These are phyloP conservation scores for Thamnophis elegans DNA, from an alignment of 2,797 vertebrate species.

Conservation along the genomic window DNA sequence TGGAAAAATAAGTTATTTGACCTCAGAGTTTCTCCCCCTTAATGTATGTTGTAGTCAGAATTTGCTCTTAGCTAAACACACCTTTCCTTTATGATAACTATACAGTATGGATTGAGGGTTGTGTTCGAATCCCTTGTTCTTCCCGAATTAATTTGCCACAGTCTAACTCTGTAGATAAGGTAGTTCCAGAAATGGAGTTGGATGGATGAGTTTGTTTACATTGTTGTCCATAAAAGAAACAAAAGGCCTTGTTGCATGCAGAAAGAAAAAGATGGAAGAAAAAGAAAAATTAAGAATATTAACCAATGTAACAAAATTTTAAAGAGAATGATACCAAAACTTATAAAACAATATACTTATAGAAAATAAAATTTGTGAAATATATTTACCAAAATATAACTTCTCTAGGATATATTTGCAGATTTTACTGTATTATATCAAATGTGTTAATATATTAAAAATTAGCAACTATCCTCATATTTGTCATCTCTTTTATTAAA, in stretches of 20 bases:
- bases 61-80: conserved; percentile 58
- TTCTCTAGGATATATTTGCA: conserved; percentile 30
- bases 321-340: conserved; percentile 63
- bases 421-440: conserved; percentile 52
- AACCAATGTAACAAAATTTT: conserved; percentile 45
- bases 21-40: conserved; percentile 11
- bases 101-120: conserved; percentile 75
- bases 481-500: conserved; percentile 33
- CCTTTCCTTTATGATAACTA: conserved; percentile 70
- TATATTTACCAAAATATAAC: background rate
- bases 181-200: conserved; percentile 89
- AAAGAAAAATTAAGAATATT: conserved; percentile 65
- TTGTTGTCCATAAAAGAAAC: conserved; percentile 95
- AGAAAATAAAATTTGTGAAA: conserved; percentile 54
- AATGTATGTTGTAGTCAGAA: background rate
- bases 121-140: conserved; percentile 83
- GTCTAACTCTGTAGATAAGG: conserved; percentile 92
- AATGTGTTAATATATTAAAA: conserved; percentile 20
- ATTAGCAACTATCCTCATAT: background rate
- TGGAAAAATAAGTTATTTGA: background rate
- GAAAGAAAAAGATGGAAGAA: conserved; percentile 67
- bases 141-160: conserved; percentile 90
- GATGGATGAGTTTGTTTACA: conserved; percentile 86
- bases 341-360: conserved; percentile 48
- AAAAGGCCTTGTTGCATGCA: conserved; percentile 90